Evolutionary conservation across 2,113 vertebrate genomes (phyloP).

Genomic region (Gallinago media): DNA sequence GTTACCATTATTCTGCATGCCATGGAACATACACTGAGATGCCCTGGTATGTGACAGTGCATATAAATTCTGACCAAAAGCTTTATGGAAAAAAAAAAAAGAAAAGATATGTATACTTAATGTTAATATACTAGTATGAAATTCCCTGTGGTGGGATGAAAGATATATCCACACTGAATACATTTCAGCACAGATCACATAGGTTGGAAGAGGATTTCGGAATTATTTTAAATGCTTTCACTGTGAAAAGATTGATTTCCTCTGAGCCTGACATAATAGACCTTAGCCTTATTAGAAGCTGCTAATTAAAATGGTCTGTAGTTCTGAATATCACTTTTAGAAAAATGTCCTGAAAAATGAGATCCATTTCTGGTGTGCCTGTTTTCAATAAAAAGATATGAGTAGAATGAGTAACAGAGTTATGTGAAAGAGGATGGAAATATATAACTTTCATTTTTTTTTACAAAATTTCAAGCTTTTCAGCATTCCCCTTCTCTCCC

Average conservation of each 20-base stretch:
- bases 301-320: background rate
- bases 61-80: slow-evolving; percentile 13
- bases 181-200: background rate
- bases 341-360: background rate
- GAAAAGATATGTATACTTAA: background rate
- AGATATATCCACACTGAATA: background rate
- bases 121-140: background rate
- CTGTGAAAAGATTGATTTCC: background rate
- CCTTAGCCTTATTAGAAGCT: background rate
- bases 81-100: background rate
- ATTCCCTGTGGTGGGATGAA: background rate
- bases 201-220: background rate
- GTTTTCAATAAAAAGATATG: background rate
- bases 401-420: background rate
- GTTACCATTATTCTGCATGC: background rate
- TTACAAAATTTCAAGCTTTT: background rate
- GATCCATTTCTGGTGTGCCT: background rate
- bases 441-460: background rate
- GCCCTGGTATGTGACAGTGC: background rate
- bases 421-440: background rate
- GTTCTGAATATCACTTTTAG: background rate
- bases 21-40: background rate
- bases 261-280: background rate
- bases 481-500: background rate
- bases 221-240: background rate